Evolutionary conservation across 2,797 vertebrate species (phyloP), one percentile per base, ranked within the genome.

Genomic region (Characodon lateralis): DNA sequence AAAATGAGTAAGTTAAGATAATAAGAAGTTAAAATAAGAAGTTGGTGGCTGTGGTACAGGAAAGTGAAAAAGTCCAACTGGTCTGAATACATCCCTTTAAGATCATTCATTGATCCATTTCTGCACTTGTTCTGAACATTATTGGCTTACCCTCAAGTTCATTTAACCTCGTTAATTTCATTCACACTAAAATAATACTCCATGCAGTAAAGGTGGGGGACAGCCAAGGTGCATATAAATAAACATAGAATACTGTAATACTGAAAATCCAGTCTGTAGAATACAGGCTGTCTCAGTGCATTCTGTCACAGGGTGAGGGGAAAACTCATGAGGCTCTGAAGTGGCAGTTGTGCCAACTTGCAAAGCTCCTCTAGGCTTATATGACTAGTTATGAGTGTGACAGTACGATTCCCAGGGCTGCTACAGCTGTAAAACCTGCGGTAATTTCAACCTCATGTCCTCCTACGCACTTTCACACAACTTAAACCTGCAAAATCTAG

Each of bases 281-380:
- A 83, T 86, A 83, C 80, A 65, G 77, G n/a, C 73, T 71, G 88
- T 80, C 84, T 89, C 81, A 3, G 83, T 85, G 83, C 85, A 85
- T 72, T 55, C 74, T 53, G 73, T 89, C 85, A 82, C 79, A 80
- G 79, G 73, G 63, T 70, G 89, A 80, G 77, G 74, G 31, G 78
- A 82, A 85, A 85, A 93, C 90, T 93, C 88, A 89, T 84, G 78
- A 88, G 81, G 85, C 85, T 88, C 81, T 85, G 86, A 87, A 87
- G 88, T 75, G 70, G 80, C 84, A 79, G 75, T 73, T 79, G 81
- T 90, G 89, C 85, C 90, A 87, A 77, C 79, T 73, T 87, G 78
- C 77, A 85, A 88, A 83, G 85, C 85, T 91, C 83, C 85, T 87
- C 72, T 6, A 78, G 83, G 87, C 89, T 87, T 83, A 77, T 83